Evolutionary conservation across 2,888 invertebrate genomes (phyloP), one percentile per base, ranked within the genome.

Genomic region (Gibbula magus): DNA sequence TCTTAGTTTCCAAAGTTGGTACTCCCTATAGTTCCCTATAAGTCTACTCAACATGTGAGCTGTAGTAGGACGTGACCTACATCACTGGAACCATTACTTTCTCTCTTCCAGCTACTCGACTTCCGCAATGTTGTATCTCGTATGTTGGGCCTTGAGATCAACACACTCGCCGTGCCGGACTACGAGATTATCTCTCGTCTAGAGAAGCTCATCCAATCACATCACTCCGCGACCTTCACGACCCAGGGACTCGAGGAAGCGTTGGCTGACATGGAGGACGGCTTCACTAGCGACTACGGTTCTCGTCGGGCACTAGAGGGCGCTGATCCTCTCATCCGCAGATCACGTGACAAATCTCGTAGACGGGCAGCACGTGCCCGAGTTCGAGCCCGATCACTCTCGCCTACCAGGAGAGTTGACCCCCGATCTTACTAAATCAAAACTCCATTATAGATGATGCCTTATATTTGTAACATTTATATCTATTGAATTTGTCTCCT

Each of bases 121-220:
- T 92, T 93, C 87, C 90, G 93, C 29, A 88, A 86, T 73, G 92
- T 93, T 32, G 87, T 93, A 3, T 89, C 92, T 0, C 88, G 93
- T 25, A 93, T 93, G 93, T 87, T 93, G 66, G 93, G 93, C 5
- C 86, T 93, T 32, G 92, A 93, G 79, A 90, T 92, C 74, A 91
- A 90, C 82, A 89, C 91, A 0, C 86, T 93, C 81, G 93, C 93
- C 13, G 91, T 93, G 10, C 92, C 93, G 2, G 93, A 93, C 85
- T 93, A 92, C 79, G 93, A 93, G 84, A 92, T 93, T 82, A 93
- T 93, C 77, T 87, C 92, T 4, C 90, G 93, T 4, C 87, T 93
- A 22, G 93, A 93, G 86, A 92, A 92, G 79, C 88, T 93, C 29
- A 91, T 93, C 80, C 89, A 92, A 53, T 91, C 92, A 18, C 92